These are phyloP conservation scores for Solenopsis invicta DNA, from an alignment of 1,140 invertebrate species.

Conservation along the genomic window DNA sequence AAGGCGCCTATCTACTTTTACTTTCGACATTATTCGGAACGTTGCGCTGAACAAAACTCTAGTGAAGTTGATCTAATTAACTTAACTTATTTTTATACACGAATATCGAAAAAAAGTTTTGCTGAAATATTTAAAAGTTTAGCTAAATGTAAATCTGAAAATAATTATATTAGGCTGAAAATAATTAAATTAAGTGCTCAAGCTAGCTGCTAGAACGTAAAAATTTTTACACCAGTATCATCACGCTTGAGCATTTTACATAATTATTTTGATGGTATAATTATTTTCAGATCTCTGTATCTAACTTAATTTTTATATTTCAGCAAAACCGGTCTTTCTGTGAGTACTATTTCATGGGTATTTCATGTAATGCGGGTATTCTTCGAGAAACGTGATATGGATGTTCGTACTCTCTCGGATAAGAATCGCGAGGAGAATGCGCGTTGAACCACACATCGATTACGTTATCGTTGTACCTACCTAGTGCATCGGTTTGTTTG, in stretches of 20 bases:
- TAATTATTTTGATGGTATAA: no score
- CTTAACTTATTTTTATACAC: neutral
- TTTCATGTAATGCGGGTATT: neutral
- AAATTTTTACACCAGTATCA: no score
- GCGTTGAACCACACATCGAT: neutral
- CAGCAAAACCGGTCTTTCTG: no score
- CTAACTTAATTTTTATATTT: neutral
- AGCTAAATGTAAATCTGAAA: no score
- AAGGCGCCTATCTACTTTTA: neutral
- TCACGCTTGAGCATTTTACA: no score
- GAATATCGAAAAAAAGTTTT: no score
- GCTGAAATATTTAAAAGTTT: no score
- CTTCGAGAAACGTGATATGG: neutral
- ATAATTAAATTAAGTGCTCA: no score
- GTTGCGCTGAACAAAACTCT: neutral
- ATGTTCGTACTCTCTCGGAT: neutral
- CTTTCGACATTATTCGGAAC: neutral
- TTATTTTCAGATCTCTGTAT: no score
- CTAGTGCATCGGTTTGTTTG: constrained; percentile 14
- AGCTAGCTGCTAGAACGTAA: no score
- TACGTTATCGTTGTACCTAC: constrained; percentile 15
- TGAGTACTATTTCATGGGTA: neutral
- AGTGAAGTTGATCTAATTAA: neutral
- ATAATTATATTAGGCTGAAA: no score
- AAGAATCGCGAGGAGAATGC: neutral